Evolutionary conservation across 2,888 invertebrate species (phyloP), one percentile per base, ranked within the genome.

Genomic region (Rhaphigaster nebulosa): DNA sequence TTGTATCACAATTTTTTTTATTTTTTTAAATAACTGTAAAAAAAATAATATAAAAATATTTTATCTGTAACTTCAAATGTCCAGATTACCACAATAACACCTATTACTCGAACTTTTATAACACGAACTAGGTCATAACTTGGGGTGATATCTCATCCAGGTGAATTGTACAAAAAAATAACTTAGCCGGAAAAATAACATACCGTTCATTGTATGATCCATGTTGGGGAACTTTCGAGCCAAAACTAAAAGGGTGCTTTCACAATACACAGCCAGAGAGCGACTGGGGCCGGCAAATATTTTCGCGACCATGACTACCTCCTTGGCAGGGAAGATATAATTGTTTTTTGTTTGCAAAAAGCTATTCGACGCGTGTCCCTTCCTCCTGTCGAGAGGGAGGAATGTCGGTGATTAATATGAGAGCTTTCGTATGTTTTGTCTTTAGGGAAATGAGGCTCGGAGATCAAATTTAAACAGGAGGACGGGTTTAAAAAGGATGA

Each of bases 161-260:
- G 29, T 65, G 29, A 5, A 65, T 29, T 29, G 65, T 29, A 65
- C 0, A 18, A 60, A n/a, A 10, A n/a, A 60, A 26, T 54, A 54
- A 54, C 23, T 5, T 23, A 4, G 8, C 12, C 2, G 3, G 13
- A 65, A 20, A 76, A 38, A 23, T 76, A 38, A 76, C 70, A 20
- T 38, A 76, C 70, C 70, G 34, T 76, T 76, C 70, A 76, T 76
- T 4, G 38, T 76, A 38, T 76, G 70, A 38, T 76, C 70, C 70
- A 65, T 76, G 1, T 23, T 65, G 65, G 1, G 8, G 13, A 38
- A 20, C 8, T 23, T 0, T 29, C 34, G 20, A 23, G 70, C 2
- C 70, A 34, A 76, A n/a, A 13, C 20, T 76, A 20, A 38, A 38
- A 38, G 34, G 1, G 38, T 20, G 23, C 70, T 34, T 38, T 76